Conservation (phyloP, 1,140 invertebrate genomes). For the Harpegnathos saltator region DNA sequence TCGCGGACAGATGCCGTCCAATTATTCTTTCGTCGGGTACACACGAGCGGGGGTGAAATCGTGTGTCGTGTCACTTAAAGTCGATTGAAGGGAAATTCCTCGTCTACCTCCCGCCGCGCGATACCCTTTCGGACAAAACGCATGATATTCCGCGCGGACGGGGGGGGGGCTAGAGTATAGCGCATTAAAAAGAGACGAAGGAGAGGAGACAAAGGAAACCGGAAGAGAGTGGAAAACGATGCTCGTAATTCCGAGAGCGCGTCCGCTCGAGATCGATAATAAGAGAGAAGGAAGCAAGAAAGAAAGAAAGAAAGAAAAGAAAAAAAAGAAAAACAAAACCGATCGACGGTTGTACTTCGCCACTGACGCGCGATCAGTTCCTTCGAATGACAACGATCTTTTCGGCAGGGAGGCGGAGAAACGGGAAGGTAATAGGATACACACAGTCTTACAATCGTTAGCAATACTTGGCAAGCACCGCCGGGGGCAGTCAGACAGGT, state of each 20-base stretch:
- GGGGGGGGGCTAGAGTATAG: too few species aligned
- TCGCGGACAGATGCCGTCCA: slow-evolving; percentile 71
- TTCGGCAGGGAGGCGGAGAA: neutral
- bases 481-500: too few species aligned
- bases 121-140: neutral
- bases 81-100: slow-evolving; percentile 20
- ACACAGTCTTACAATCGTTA: slow-evolving; percentile 31
- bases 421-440: slow-evolving; percentile 23
- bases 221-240: neutral
- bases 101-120: slow-evolving; percentile 9
- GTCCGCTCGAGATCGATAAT: too few species aligned
- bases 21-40: slow-evolving; percentile 63
- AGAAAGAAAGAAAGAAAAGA: neutral
- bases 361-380: slow-evolving; percentile 41
- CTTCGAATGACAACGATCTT: slow-evolving; percentile 50
- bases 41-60: slow-evolving; percentile 6
- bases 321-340: neutral
- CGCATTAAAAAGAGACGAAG: neutral
- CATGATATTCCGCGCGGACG: too few species aligned
- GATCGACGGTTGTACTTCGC: slow-evolving; percentile 46
- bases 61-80: slow-evolving; percentile 19
- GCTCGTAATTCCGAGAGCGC: too few species aligned
- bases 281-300: too few species aligned
- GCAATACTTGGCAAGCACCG: slow-evolving; percentile 46
- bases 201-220: too few species aligned